Evolutionary conservation across 2,113 vertebrate species (phyloP).

Genomic region (Pomatorhinus ruficollis): DNA sequence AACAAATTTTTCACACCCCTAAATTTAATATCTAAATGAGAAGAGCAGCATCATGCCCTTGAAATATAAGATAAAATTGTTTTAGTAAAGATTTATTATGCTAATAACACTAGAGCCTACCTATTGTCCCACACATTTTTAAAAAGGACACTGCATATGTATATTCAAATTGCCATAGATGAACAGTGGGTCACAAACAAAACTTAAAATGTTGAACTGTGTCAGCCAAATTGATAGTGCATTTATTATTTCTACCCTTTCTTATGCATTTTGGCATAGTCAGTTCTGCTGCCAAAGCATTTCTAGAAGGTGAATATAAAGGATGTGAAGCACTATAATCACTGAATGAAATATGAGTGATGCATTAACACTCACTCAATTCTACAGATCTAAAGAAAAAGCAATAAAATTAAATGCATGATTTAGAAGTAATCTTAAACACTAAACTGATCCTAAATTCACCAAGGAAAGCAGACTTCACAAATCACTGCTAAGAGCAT

Average conservation of each 20-base stretch:
- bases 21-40: neutral
- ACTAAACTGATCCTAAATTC: slow-evolving; percentile 32
- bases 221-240: neutral
- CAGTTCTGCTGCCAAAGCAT: slow-evolving; percentile 17
- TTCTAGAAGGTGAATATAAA: slow-evolving; percentile 36
- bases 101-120: neutral
- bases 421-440: slow-evolving; percentile 27
- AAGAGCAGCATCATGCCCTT: neutral
- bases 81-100: neutral
- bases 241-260: slow-evolving; percentile 1
- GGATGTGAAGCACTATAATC: slow-evolving; percentile 4
- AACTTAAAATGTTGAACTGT: slow-evolving; percentile 2
- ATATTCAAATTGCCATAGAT: slow-evolving; percentile 4
- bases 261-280: neutral
- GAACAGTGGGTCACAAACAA: slow-evolving; percentile 16
- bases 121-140: neutral
- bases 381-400: slow-evolving; percentile 25
- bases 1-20: neutral
- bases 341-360: neutral
- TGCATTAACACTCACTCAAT: neutral
- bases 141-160: neutral
- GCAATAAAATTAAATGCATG: slow-evolving; percentile 19
- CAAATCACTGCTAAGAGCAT: neutral
- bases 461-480: slow-evolving; percentile 15
- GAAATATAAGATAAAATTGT: neutral